Percentiles rank a stretch among this genome's conserved stretches.
These are phyloP conservation scores for Poecilia velifera DNA, from an alignment of 2,797 vertebrate genomes.

Conservation along the genomic window DNA sequence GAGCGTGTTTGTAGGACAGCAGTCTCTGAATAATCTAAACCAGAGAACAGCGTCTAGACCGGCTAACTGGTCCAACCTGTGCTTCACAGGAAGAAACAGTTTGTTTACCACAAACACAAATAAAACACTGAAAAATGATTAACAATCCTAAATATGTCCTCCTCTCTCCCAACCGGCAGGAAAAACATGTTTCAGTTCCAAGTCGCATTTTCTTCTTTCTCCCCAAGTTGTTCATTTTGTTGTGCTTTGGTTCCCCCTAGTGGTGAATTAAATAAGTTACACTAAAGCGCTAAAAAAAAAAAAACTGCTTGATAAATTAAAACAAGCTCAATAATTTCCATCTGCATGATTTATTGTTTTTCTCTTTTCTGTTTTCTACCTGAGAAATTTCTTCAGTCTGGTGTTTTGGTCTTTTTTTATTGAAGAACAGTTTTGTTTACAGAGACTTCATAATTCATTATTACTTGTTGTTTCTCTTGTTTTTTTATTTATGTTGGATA, in stretches of 20 bases:
- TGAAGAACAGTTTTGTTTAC: too few species aligned
- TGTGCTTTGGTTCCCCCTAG: slow-evolving; percentile 51
- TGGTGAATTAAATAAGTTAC: slow-evolving; percentile 39
- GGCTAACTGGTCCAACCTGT: background rate
- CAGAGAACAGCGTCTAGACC: background rate
- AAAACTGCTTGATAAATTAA: too few species aligned
- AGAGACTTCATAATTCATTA: too few species aligned
- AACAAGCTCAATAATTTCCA: too few species aligned
- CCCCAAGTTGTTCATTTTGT: slow-evolving; percentile 32
- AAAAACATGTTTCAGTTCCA: slow-evolving; percentile 6
- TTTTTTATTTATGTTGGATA: too few species aligned
- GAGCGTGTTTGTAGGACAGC: background rate
- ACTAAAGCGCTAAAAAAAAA: background rate
- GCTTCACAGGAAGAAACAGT: background rate
- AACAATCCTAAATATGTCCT: slow-evolving; percentile 7
- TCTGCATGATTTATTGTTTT: too few species aligned
- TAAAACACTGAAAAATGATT: background rate
- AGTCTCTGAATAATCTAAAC: background rate
- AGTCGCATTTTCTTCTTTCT: slow-evolving; percentile 49
- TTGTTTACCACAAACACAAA: background rate
- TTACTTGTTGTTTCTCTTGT: too few species aligned
- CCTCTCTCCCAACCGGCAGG: slow-evolving; percentile 11
- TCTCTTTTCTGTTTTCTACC: too few species aligned
- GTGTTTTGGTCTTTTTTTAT: too few species aligned
- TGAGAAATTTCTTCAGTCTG: too few species aligned